Evolutionary conservation across 2,797 vertebrate species (phyloP).

Genomic region (Capromys pilorides): DNA sequence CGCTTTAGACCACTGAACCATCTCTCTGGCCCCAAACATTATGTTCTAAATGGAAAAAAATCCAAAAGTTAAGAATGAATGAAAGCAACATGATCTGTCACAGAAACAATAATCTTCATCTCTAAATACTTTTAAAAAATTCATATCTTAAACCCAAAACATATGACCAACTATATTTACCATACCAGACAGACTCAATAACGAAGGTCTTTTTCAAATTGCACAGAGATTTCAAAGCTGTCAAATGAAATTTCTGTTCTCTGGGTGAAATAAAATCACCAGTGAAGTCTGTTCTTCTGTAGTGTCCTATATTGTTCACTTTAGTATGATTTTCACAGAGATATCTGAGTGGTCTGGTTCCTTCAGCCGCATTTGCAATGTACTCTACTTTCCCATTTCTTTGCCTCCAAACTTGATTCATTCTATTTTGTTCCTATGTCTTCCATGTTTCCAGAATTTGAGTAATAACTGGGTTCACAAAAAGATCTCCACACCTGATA

Average conservation of each 20-base stretch:
- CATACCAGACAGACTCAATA: background rate
- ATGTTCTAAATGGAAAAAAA: background rate
- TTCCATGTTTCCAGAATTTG: slow-evolving; percentile 11
- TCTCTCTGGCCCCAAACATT: too few relatives aligned
- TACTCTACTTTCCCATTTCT: background rate
- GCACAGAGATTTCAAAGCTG: background rate
- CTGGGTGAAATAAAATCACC: background rate
- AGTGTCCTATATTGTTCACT: background rate
- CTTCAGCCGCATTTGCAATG: background rate
- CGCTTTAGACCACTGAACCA: too few relatives aligned
- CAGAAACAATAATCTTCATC: background rate
- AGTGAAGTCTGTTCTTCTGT: background rate
- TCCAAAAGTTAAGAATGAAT: background rate
- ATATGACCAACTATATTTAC: background rate
- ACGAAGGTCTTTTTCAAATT: background rate
- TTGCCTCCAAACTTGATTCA: slow-evolving; percentile 19
- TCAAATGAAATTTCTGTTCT: slow-evolving; percentile 6
- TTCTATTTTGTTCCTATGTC: background rate
- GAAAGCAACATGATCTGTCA: slow-evolving; percentile 1
- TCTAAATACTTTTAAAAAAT: background rate
- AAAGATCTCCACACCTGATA: background rate
- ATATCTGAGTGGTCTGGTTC: slow-evolving; percentile 48
- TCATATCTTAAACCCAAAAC: background rate
- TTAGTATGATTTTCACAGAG: background rate
- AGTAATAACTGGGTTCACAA: background rate